phyloP scores from a whole-genome alignment of 2,888 invertebrate genomes.

The Emmelina monodactyla region DNA sequence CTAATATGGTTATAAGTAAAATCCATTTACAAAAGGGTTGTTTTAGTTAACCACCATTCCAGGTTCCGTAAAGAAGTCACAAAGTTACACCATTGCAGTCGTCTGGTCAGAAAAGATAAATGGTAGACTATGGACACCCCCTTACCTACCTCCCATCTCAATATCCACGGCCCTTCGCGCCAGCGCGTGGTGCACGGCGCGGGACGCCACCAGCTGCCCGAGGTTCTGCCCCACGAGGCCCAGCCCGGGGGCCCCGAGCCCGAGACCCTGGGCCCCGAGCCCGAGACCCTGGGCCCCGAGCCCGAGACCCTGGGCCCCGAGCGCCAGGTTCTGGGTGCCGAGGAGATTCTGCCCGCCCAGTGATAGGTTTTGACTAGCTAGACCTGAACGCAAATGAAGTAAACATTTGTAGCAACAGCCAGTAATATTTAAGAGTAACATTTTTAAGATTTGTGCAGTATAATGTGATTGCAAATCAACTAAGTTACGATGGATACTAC shows the following conservation, averaged over 20 bases:
- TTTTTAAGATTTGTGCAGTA: too few relatives aligned
- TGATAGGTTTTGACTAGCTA: constrained; percentile 36
- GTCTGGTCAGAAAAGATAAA: too few relatives aligned
- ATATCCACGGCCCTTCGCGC: constrained; percentile 44
- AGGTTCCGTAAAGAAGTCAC: too few relatives aligned
- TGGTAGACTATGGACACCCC: neutral
- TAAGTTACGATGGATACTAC: too few relatives aligned
- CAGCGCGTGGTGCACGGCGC: constrained; percentile 51
- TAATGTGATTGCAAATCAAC: too few relatives aligned
- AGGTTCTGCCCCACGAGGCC: constrained; percentile 40
- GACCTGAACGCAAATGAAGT: too few relatives aligned
- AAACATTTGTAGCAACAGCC: too few relatives aligned
- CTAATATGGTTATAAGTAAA: too few relatives aligned
- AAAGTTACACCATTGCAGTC: too few relatives aligned
- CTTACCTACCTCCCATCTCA: constrained; percentile 29
- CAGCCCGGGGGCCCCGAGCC: constrained; percentile 33
- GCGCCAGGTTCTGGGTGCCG: constrained; percentile 21
- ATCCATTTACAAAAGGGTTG: too few relatives aligned
- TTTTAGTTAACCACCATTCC: too few relatives aligned
- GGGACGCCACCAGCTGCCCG: constrained; percentile 44
- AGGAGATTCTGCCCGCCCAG: constrained; percentile 28
- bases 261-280: constrained; percentile 25
- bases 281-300: constrained; percentile 17
- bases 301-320: constrained; percentile 33
- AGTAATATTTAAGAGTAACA: too few relatives aligned